These are phyloP conservation scores for Sula dactylatra DNA, from an alignment of 2,113 vertebrate species.

Conservation along the genomic window DNA sequence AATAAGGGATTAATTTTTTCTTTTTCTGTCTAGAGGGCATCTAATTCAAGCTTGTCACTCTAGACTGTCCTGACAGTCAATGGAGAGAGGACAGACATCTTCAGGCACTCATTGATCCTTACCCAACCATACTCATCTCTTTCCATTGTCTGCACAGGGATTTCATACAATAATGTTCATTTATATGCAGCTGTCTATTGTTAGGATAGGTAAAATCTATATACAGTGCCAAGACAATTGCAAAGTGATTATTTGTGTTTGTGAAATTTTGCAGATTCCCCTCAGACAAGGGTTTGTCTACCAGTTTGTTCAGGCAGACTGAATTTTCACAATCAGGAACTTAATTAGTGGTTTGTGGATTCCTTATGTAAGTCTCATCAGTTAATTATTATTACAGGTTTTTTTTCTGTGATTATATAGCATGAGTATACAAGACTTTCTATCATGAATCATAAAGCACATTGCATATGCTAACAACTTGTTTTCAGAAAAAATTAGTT, in stretches of 20 bases:
- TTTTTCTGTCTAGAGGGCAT: neutral
- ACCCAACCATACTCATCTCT: neutral
- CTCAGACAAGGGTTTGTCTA: neutral
- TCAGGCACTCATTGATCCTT: neutral
- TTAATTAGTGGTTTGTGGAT: neutral
- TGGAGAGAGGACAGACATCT: neutral
- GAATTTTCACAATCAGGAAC: neutral
- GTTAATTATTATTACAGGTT: neutral
- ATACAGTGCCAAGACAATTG: neutral
- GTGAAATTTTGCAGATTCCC: neutral
- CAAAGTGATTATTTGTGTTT: neutral
- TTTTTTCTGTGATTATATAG: neutral
- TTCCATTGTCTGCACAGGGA: neutral
- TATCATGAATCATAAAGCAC: neutral
- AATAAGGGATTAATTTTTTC: neutral
- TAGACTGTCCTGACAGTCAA: neutral
- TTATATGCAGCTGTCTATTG: neutral
- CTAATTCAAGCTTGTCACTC: neutral
- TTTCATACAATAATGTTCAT: neutral
- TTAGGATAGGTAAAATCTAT: neutral
- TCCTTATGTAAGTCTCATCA: neutral
- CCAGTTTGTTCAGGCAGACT: neutral
- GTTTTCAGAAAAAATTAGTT: neutral
- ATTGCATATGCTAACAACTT: neutral
- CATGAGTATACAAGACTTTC: neutral